Conservation (phyloP, 2,888 invertebrate species). For the Polylopha cassiicola region DNA sequence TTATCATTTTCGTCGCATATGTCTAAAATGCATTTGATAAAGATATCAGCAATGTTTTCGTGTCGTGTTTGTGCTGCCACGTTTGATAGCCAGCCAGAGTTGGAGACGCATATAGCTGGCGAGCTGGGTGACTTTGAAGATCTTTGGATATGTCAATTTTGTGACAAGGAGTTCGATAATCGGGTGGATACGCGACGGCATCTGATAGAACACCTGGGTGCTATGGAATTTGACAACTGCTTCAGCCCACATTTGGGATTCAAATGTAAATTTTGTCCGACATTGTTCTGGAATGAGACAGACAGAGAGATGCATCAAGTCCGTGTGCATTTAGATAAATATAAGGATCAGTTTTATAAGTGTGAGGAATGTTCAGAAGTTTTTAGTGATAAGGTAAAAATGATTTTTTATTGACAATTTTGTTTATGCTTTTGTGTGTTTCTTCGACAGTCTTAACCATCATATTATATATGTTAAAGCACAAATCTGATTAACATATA, state of each 20-base stretch:
- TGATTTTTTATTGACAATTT: too few relatives aligned
- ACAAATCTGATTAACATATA: too few relatives aligned
- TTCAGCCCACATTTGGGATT: constrained; percentile 70
- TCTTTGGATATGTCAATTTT: constrained; percentile 72
- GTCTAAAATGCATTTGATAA: constrained; percentile 58
- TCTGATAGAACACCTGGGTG: constrained; percentile 54
- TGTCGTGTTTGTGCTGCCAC: constrained; percentile 61
- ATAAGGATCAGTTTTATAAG: constrained; percentile 58
- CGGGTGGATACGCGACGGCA: constrained; percentile 52
- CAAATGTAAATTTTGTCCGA: constrained; percentile 68
- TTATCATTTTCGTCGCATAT: constrained; percentile 49
- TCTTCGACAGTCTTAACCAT: too few relatives aligned
- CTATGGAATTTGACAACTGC: constrained; percentile 59
- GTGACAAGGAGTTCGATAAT: constrained; percentile 66
- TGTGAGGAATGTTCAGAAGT: constrained; percentile 55
- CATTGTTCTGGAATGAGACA: constrained; percentile 69
- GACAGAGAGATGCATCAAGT: constrained; percentile 67
- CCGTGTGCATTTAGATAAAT: constrained; percentile 48
- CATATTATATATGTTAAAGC: too few relatives aligned
- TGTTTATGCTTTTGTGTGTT: too few relatives aligned
- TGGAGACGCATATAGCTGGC: constrained; percentile 46
- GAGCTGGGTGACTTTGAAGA: constrained; percentile 64
- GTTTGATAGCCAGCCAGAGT: constrained; percentile 53
- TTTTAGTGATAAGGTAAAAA: constrained; percentile 73
- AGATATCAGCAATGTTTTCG: constrained; percentile 48